Conservation (phyloP, 1,140 invertebrate species). For the Amphibalanus amphitrite region DNA sequence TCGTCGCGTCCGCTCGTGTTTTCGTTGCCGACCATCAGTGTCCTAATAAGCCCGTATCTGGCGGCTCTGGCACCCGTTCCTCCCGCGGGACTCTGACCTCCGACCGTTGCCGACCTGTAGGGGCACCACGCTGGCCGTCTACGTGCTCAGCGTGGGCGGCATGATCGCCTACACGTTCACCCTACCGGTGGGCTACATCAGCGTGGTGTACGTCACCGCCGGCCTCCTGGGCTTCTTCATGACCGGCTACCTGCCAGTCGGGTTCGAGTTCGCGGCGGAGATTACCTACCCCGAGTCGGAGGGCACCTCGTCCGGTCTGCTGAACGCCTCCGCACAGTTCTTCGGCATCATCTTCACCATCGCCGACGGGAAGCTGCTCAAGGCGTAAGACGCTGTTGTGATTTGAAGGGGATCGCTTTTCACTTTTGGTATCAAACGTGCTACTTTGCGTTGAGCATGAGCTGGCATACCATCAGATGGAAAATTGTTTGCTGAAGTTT, state of each 20-base stretch:
- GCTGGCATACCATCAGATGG: no score
- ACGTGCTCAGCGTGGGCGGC: constrained; percentile 60
- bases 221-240: constrained; percentile 80
- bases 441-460: no score
- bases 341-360: constrained; percentile 65
- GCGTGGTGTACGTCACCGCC: constrained; percentile 58
- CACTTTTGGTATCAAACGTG: no score
- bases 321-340: constrained; percentile 67
- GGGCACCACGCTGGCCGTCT: constrained; percentile 69
- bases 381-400: constrained; percentile 13
- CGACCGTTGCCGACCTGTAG: constrained; percentile 34
- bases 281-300: constrained; percentile 90
- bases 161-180: constrained; percentile 80
- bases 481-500: no score
- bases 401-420: no score
- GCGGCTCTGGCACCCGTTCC: no score
- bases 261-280: constrained; percentile 88
- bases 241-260: constrained; percentile 87
- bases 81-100: neutral
- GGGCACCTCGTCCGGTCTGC: constrained; percentile 70
- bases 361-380: constrained; percentile 28
- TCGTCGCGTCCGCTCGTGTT: no score
- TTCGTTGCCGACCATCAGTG: no score
- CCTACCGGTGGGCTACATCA: constrained; percentile 43
- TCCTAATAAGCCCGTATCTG: no score